A percentile compares a stretch with the other conserved stretches of the same genome.
Evolutionary conservation across 2,888 invertebrate genomes (phyloP).

Genomic region (Cheiracanthium punctorium): DNA sequence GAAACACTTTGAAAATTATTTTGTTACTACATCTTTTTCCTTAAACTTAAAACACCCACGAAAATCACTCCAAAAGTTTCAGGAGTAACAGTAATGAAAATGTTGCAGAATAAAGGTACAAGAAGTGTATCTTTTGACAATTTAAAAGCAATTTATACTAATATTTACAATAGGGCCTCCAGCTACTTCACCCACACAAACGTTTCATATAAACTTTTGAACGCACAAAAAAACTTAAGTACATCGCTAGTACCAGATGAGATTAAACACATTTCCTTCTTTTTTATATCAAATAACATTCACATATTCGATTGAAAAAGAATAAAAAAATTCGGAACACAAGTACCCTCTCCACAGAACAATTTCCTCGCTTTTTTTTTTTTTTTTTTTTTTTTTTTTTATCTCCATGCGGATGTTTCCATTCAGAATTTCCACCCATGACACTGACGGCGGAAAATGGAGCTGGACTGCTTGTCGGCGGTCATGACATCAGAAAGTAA

Average conservation of each 20-base stretch:
- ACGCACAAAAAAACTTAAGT: not conserved
- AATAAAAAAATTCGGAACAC: not conserved
- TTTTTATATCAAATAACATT: not conserved
- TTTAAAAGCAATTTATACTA: too few relatives aligned
- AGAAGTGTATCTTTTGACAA: too few relatives aligned
- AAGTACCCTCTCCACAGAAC: not conserved
- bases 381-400: too few relatives aligned
- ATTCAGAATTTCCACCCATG: not conserved
- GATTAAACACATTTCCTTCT: not conserved
- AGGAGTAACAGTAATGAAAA: too few relatives aligned
- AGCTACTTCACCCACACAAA: not conserved
- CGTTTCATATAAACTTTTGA: not conserved
- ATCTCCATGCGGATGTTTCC: not conserved
- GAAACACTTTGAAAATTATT: too few relatives aligned
- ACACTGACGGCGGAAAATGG: not conserved
- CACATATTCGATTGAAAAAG: not conserved
- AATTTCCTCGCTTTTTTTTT: not conserved
- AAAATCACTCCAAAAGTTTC: too few relatives aligned
- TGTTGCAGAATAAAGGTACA: too few relatives aligned
- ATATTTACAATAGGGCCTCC: not conserved
- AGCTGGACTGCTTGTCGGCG: not conserved
- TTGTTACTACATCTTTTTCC: too few relatives aligned
- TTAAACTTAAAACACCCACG: too few relatives aligned
- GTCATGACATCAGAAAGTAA: conserved; percentile 8
- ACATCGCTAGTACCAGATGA: not conserved